Evolutionary conservation across 1,140 invertebrate species (phyloP).

Genomic region (Caerostris darwini): DNA sequence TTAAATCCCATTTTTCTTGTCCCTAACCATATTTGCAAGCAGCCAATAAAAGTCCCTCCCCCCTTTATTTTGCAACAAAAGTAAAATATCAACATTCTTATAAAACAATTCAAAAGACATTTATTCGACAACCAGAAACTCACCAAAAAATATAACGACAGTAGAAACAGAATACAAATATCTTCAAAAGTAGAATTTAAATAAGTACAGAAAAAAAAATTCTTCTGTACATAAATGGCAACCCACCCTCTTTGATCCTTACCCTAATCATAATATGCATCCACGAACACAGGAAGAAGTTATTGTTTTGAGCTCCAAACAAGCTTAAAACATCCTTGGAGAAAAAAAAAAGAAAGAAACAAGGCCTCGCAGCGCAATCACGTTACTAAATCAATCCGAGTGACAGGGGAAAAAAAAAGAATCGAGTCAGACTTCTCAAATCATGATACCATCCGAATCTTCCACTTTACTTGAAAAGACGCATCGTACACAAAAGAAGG

Average conservation of each 20-base stretch:
- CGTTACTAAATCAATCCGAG: conserved; percentile 9
- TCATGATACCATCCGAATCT: conserved; percentile 53
- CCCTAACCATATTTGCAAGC: background rate
- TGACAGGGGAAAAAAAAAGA: background rate
- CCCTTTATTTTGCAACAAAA: background rate
- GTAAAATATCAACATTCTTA: background rate
- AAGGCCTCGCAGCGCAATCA: background rate
- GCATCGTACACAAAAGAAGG: background rate
- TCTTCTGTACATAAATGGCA: background rate
- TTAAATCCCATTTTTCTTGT: background rate
- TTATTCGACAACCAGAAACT: background rate
- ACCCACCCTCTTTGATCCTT: background rate
- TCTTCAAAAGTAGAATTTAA: background rate
- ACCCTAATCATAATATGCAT: background rate
- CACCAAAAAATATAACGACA: background rate
- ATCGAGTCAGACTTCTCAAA: conserved; percentile 37
- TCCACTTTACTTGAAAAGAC: conserved; percentile 17
- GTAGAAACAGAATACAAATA: background rate
- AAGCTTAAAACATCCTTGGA: background rate
- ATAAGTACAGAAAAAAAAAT: background rate
- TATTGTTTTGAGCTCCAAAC: conserved; percentile 39
- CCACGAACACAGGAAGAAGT: background rate
- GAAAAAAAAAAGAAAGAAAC: conserved; percentile 8
- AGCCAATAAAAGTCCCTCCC: background rate
- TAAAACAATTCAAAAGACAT: background rate